Evolutionary conservation across 2,113 vertebrate genomes (phyloP).

Genomic region (Aphyosemion australe): DNA sequence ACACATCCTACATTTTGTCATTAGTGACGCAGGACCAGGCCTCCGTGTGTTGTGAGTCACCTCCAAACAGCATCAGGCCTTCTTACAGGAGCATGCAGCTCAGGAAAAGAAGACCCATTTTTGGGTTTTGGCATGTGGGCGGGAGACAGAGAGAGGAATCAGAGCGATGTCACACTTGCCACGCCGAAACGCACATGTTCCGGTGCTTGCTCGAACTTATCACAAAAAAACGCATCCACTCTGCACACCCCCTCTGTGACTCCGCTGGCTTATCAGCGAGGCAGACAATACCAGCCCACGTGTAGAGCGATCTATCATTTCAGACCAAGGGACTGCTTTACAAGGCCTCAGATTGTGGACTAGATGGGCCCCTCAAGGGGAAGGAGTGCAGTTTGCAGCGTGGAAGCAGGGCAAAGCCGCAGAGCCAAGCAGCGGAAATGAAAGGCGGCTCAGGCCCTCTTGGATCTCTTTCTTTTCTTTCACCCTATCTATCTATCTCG

Average conservation of each 20-base stretch:
- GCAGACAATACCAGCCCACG: conserved; percentile 70
- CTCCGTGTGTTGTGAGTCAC: conserved; percentile 38
- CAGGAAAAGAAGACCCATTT: conserved; percentile 9
- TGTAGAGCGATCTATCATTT: conserved; percentile 70
- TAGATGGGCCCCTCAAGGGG: conserved; percentile 68
- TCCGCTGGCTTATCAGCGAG: conserved; percentile 65
- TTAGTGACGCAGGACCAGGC: conserved; percentile 28
- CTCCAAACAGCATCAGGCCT: conserved; percentile 23
- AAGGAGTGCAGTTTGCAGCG: conserved; percentile 47
- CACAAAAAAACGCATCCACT: conserved; percentile 7
- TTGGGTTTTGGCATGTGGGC: conserved; percentile 21
- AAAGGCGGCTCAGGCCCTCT: conserved; percentile 57
- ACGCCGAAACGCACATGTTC: conserved; percentile 39
- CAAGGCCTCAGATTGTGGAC: conserved; percentile 73
- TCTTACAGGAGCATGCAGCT: conserved; percentile 3
- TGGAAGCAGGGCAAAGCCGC: conserved; percentile 62
- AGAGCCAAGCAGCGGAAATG: conserved; percentile 71
- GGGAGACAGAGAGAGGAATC: neutral
- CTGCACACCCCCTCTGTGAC: conserved; percentile 23
- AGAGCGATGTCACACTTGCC: conserved; percentile 12
- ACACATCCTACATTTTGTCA: conserved; percentile 16
- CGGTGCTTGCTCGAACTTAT: conserved; percentile 1
- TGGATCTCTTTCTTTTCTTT: conserved; percentile 39
- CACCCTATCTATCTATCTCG: conserved; percentile 3
- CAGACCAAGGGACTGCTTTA: conserved; percentile 70